phyloP scores from a whole-genome alignment of 2,113 vertebrate genomes.

The Fregata magnificens region DNA sequence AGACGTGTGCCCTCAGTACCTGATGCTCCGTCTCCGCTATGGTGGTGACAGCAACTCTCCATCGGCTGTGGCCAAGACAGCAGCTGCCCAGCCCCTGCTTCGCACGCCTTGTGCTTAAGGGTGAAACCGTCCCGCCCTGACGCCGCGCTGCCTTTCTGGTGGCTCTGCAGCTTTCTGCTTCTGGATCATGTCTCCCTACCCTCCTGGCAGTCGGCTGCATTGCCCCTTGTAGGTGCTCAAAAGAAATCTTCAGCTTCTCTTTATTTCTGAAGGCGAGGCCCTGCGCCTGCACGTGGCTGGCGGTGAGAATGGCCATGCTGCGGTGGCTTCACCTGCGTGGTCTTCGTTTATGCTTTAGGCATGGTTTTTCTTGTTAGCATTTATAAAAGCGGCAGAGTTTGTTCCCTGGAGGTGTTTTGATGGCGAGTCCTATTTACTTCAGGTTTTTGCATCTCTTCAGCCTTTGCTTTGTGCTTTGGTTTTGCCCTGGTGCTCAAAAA shows the following conservation, averaged over 20 bases:
- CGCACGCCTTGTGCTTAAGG: neutral
- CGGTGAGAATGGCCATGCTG: accelerated
- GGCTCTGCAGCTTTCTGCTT: neutral
- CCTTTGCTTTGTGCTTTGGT: neutral
- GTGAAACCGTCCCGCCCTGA: accelerated
- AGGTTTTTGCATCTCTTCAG: neutral
- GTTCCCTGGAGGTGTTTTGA: neutral
- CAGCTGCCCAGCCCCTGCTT: neutral
- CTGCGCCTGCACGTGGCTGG: neutral
- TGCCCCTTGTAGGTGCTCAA: neutral
- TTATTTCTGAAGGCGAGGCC: neutral
- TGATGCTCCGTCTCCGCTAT: accelerated
- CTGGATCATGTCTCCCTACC: accelerated
- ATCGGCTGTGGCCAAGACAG: neutral
- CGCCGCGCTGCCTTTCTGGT: accelerated
- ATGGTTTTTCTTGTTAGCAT: neutral
- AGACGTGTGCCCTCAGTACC: accelerated
- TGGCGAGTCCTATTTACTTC: neutral
- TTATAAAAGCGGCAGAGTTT: neutral
- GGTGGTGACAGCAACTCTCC: neutral
- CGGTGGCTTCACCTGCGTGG: accelerated
- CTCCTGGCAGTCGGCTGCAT: neutral
- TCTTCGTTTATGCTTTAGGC: neutral
- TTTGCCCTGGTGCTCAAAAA: neutral
- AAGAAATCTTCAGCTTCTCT: neutral